Evolutionary conservation across 2,888 invertebrate genomes (phyloP), one percentile per base, ranked within the genome.

Genomic region (Drosophila mulleri): DNA sequence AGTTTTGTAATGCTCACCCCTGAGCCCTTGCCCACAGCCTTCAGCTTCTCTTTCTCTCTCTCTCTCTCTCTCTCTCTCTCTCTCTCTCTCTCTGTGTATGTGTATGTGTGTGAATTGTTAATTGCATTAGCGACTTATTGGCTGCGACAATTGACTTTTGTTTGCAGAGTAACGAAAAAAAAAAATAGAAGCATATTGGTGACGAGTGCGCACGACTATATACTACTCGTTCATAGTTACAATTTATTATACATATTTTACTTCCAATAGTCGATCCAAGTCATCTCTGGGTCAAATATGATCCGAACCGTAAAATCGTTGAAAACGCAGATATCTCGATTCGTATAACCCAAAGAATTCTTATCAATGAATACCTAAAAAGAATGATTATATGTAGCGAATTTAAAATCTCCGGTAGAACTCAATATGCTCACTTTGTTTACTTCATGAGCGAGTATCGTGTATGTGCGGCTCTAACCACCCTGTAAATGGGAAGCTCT

Each of bases 51-150:
- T 69, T 52, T 75, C 72, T 26, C 26, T 4, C 26, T 26, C 26
- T 26, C 26, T 26, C 26, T 26, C 26, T 4, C 26, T 26, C 26
- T 26, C 26, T 26, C 26, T 35, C 12, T 57, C 44, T 69, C 54
- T 75, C 72, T 26, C 26, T 4, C 26, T 26, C 26, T 26, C 26
- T 26, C 26, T 26, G n/a, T n/a, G n/a, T n/a, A n/a, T 83, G 77
- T 73, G 73, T 53, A 35, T 72, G 63, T 79, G 79, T 85, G 87
- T 76, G 81, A 76, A 75, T 82, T 89, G 83, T 79, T 89, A 89
- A 87, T 87, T 87, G 86, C 90, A 88, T 88, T 83, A 85, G 81
- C 85, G 78, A 84, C 89, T 84, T 85, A 89, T 89, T 89, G 83
- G 84, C 89, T 57, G 32, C 67, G 76, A 74, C 75, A 83, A 85